Conservation (phyloP, 2,113 vertebrate species). For the Solea senegalensis region DNA sequence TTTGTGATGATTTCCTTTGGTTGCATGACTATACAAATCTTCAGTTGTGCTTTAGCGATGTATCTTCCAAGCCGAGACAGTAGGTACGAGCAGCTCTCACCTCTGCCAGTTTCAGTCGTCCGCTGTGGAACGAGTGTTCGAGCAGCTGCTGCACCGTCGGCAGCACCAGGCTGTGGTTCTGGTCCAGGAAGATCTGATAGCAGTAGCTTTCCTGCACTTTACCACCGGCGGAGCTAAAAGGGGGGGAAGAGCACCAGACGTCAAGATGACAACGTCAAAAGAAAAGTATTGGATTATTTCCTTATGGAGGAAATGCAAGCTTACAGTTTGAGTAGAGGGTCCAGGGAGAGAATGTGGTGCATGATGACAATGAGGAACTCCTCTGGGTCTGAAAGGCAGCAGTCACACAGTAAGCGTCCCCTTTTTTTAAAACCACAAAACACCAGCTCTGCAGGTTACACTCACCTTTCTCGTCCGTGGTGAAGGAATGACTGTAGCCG, state of each 20-base stretch:
- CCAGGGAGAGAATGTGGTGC: slow-evolving; percentile 86
- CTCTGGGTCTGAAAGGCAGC: slow-evolving; percentile 85
- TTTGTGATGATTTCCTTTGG: no score
- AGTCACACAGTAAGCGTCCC: background rate
- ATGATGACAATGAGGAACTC: slow-evolving; percentile 92
- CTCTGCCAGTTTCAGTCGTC: slow-evolving; percentile 86
- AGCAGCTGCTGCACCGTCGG: slow-evolving; percentile 90
- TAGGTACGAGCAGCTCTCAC: slow-evolving; percentile 63
- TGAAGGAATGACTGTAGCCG: slow-evolving; percentile 86
- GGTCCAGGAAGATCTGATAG: slow-evolving; percentile 92
- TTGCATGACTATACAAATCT: no score
- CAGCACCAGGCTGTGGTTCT: slow-evolving; percentile 86
- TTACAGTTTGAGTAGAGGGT: slow-evolving; percentile 89
- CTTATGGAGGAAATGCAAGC: background rate
- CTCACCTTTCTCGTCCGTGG: slow-evolving; percentile 89
- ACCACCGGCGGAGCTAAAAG: slow-evolving; percentile 69
- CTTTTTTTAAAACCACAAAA: background rate
- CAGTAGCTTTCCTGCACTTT: slow-evolving; percentile 87
- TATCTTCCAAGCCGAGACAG: no score
- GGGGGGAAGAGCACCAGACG: background rate
- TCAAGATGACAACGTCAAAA: background rate
- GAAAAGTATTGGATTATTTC: background rate
- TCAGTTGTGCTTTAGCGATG: no score
- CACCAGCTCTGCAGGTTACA: background rate
- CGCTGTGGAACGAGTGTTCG: slow-evolving; percentile 87